Conservation (phyloP, 2,888 invertebrate genomes). For the Acrobasis repandana region DNA sequence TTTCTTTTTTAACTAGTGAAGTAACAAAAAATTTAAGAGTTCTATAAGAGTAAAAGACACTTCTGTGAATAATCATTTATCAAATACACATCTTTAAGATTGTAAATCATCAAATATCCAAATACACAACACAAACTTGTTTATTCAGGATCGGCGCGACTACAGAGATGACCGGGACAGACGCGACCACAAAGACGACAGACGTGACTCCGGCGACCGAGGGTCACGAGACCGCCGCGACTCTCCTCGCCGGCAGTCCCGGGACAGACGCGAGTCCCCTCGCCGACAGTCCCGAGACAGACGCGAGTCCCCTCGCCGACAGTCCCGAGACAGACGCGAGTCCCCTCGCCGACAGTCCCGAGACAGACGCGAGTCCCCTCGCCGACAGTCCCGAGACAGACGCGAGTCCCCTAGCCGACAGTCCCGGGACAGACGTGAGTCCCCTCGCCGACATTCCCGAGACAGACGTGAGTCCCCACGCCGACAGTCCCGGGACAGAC, state of each 20-base stretch:
- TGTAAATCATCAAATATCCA: too few relatives aligned
- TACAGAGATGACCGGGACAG: conserved; percentile 35
- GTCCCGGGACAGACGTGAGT: conserved; percentile 29
- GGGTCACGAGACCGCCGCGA: conserved; percentile 31
- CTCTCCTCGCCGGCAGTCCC: conserved; percentile 19
- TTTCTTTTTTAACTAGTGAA: too few relatives aligned
- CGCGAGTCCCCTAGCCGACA: conserved; percentile 35
- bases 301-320: conserved; percentile 35
- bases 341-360: conserved; percentile 33
- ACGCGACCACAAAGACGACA: conserved; percentile 29
- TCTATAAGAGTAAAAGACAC: too few relatives aligned
- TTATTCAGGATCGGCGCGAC: conserved; percentile 40
- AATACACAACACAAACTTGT: neutral
- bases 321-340: conserved; percentile 32
- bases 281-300: conserved; percentile 30
- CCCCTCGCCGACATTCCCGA: conserved; percentile 33
- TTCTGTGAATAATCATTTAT: too few relatives aligned
- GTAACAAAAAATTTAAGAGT: too few relatives aligned
- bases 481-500: conserved; percentile 24
- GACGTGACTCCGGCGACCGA: conserved; percentile 33
- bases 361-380: conserved; percentile 31
- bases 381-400: conserved; percentile 32
- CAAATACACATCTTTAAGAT: too few relatives aligned
- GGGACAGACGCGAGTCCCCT: conserved; percentile 29
- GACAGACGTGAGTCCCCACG: conserved; percentile 33